Evolutionary conservation across 2,888 invertebrate species (phyloP), one percentile per base, ranked within the genome.

Genomic region (Argyresthia albistria): DNA sequence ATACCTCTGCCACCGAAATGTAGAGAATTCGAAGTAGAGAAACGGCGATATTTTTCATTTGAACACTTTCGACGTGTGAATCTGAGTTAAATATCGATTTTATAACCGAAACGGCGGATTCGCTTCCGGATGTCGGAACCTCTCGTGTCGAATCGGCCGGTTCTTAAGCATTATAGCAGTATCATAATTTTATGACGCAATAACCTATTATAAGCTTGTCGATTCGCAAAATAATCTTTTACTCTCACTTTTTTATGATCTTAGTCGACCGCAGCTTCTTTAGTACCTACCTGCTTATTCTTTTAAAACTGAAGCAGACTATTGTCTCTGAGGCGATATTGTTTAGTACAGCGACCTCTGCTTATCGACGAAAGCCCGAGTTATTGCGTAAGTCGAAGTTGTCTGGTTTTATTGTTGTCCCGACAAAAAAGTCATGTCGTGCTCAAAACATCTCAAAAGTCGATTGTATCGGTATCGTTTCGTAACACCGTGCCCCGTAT

Each of bases 361-460:
- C 42, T 50, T 43, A 50, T 64, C 57, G 59, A 70, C 68, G 70
- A 73, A 75, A 75, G 73, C 73, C 68, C 65, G 25, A 25, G 61
- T 67, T 62, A 66, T 83, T 82, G 75, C 75, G 76, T 75, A 84
- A 84, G 66, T 59, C 3, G 6, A 7, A 37, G 35, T 50, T 37
- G 12, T 53, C 59, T 65, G 58, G 58, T 76, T 75, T 76, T 69
- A 72, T 73, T 69, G 67, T 68, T 50, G 43, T 50, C 42, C 37
- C 65, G 67, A 71, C 65, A 59, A 63, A 64, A 59, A 54, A 55
- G 57, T 56, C 61, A 65, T 73, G 75, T 72, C 79, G 73, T 73
- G 50, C 16, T 50, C 75, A 71, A 69, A 74, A 73, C 78, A 76
- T 79, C 80, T 80, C 67, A 72, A 73, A 73, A 75, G 72, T 69